A percentile compares a stretch with the other conserved stretches of the same genome.
Evolutionary conservation across 2,888 invertebrate genomes (phyloP).

Genomic region (Agonopterix alstromeriana): DNA sequence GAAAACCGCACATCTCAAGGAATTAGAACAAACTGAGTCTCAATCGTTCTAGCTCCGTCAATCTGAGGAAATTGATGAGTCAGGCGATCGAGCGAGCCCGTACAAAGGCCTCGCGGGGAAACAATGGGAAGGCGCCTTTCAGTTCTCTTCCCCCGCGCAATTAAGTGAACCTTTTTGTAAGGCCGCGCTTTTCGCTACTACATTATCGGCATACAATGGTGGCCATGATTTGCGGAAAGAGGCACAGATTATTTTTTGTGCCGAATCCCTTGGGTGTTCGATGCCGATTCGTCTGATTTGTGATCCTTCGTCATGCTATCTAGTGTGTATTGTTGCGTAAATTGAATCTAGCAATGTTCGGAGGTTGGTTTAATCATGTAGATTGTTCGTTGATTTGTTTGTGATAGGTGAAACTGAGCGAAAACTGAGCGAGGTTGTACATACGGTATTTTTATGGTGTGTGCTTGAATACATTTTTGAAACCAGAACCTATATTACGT

Average conservation of each 20-base stretch:
- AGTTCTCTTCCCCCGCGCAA: conserved; percentile 61
- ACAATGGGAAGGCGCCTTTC: conserved; percentile 60
- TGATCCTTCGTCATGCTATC: conserved; percentile 52
- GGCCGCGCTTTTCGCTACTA: conserved; percentile 55
- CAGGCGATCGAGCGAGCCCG: conserved; percentile 44
- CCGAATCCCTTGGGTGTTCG: conserved; percentile 33
- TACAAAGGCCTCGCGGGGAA: conserved; percentile 61
- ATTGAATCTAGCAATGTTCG: conserved; percentile 32
- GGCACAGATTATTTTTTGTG: conserved; percentile 57
- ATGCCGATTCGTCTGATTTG: conserved; percentile 51
- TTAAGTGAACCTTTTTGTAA: conserved; percentile 72
- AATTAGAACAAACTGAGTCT: conserved; percentile 43
- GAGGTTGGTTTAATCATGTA: not conserved
- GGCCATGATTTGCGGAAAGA: conserved; percentile 69
- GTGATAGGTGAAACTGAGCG: not conserved
- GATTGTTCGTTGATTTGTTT: not conserved
- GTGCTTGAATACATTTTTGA: too few species aligned
- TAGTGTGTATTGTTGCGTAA: conserved; percentile 44
- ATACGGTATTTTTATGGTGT: not conserved
- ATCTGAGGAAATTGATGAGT: conserved; percentile 68
- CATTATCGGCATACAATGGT: conserved; percentile 70
- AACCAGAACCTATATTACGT: too few species aligned
- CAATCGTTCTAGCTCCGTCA: conserved; percentile 47
- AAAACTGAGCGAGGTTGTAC: not conserved
- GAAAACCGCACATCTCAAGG: conserved; percentile 13